phyloP scores from a whole-genome alignment of 2,113 vertebrate genomes.

The Mustela nigripes region DNA sequence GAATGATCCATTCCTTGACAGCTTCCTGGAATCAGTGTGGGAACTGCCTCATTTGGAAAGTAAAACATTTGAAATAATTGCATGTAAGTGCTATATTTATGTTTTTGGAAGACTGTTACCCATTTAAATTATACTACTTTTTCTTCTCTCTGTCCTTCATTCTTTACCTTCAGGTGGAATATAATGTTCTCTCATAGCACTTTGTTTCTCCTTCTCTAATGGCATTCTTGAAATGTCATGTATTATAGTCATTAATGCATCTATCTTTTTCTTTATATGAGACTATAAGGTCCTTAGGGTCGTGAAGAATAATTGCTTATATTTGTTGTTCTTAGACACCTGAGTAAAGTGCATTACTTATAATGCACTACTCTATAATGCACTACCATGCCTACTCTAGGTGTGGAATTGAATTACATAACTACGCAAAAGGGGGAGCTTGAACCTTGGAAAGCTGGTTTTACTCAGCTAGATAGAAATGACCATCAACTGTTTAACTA shows the following conservation, averaged over 20 bases:
- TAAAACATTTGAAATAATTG: slow-evolving; percentile 93
- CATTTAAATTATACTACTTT: slow-evolving; percentile 35
- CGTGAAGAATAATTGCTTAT: slow-evolving; percentile 50
- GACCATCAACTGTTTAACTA: neutral
- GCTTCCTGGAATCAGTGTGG: slow-evolving; percentile 92
- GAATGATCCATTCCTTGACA: slow-evolving; percentile 91
- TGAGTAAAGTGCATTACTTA: slow-evolving; percentile 8
- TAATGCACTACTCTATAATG: neutral
- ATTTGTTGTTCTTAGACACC: slow-evolving; percentile 51
- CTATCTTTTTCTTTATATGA: slow-evolving; percentile 51
- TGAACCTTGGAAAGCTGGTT: slow-evolving; percentile 50
- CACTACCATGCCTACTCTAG: slow-evolving; percentile 14
- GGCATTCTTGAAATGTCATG: slow-evolving; percentile 48
- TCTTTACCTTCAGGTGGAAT: neutral
- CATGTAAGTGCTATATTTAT: slow-evolving; percentile 88
- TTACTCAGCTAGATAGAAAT: slow-evolving; percentile 57
- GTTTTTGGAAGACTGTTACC: slow-evolving; percentile 25
- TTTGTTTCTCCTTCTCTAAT: slow-evolving; percentile 52
- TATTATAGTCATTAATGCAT: slow-evolving; percentile 37
- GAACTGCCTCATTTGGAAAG: slow-evolving; percentile 90
- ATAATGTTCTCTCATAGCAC: neutral
- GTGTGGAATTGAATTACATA: slow-evolving; percentile 48
- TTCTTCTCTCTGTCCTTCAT: slow-evolving; percentile 31
- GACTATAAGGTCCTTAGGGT: slow-evolving; percentile 34
- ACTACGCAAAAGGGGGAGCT: slow-evolving; percentile 10